A percentile compares a stretch with the other conserved stretches of the same genome.
Conservation (phyloP, 2,797 vertebrate species). For the Octomys mimax region DNA sequence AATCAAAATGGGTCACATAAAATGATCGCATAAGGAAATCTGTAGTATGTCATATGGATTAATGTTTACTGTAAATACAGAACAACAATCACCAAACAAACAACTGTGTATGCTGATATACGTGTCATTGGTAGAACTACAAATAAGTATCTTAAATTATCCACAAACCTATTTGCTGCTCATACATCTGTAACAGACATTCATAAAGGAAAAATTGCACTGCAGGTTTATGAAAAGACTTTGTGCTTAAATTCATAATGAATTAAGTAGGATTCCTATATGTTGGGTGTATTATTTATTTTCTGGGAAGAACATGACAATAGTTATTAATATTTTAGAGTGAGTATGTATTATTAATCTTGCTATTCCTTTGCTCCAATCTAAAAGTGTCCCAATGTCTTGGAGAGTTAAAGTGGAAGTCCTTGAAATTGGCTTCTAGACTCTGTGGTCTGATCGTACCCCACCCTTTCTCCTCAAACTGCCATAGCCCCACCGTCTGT, state of each 20-base stretch:
- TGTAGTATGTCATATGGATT: not conserved
- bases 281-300: constrained; percentile 65
- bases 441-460: not conserved
- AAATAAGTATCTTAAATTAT: constrained; percentile 59
- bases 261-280: constrained; percentile 32
- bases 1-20: not conserved
- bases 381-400: not conserved
- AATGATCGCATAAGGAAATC: not conserved
- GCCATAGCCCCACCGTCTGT: not conserved
- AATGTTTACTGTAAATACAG: not conserved
- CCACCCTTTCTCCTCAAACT: not conserved
- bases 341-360: constrained; percentile 37
- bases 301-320: constrained; percentile 57
- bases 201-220: not conserved
- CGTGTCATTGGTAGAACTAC: not conserved
- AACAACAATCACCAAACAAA: constrained; percentile 41
- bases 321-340: constrained; percentile 61
- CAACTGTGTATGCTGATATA: not conserved
- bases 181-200: not conserved
- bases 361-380: constrained; percentile 42
- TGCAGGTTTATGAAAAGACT: constrained; percentile 37
- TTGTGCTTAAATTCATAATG: constrained; percentile 15
- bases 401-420: constrained; percentile 33
- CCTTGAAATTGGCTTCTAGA: not conserved
- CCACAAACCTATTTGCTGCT: not conserved